Evolutionary conservation across 2,113 vertebrate species (phyloP).

Genomic region (Chlorodrepanis virens): DNA sequence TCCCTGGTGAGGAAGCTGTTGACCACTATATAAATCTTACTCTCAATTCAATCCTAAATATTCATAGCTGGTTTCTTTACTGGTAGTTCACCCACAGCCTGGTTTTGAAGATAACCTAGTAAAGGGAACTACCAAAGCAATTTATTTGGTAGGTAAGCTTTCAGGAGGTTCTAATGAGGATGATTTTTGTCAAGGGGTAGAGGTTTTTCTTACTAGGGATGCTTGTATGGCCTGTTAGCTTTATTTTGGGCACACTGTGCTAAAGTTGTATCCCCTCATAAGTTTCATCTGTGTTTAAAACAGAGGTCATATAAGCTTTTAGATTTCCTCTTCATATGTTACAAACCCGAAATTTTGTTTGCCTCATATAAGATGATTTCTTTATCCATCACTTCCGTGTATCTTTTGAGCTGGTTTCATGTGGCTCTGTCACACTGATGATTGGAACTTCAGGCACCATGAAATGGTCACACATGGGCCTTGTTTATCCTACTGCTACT

Average conservation of each 20-base stretch:
- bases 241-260: not conserved
- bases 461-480: not conserved
- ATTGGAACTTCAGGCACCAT: not conserved
- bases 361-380: not conserved
- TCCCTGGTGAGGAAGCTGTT: not conserved
- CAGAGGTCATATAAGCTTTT: not conserved
- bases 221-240: not conserved
- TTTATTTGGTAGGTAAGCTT: not conserved
- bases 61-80: not conserved
- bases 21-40: not conserved
- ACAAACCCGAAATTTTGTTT: not conserved
- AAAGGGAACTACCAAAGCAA: not conserved
- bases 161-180: not conserved
- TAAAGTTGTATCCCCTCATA: not conserved
- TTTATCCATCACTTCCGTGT: not conserved
- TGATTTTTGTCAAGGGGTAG: not conserved
- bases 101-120: not conserved
- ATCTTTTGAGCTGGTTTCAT: not conserved
- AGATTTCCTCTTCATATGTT: not conserved
- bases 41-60: not conserved
- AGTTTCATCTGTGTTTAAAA: not conserved
- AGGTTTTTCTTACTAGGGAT: not conserved
- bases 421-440: not conserved
- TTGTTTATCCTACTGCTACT: not conserved
- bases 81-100: not conserved